phyloP scores from a whole-genome alignment of 2,797 vertebrate genomes.

The Paedocypris micromegethes region DNA sequence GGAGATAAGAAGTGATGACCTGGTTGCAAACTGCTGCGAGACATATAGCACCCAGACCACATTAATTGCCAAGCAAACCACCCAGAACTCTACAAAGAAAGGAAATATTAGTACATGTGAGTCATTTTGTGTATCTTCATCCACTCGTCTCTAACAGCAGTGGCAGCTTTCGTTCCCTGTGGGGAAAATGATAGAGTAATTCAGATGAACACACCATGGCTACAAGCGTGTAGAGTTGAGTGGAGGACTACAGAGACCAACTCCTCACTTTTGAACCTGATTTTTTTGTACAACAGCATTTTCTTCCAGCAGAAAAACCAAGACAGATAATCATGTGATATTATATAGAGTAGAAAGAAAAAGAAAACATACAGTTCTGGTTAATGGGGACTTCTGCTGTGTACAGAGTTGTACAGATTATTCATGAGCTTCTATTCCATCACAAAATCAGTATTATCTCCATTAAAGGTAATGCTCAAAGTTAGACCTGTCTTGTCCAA shows the following conservation, averaged over 20 bases:
- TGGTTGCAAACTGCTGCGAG: slow-evolving; percentile 28
- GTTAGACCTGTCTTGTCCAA: no score
- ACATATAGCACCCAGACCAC: slow-evolving; percentile 26
- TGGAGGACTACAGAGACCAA: background rate
- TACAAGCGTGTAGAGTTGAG: slow-evolving; percentile 9
- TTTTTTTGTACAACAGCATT: no score
- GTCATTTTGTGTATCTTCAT: slow-evolving; percentile 20
- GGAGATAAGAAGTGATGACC: slow-evolving; percentile 32
- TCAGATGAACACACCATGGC: slow-evolving; percentile 13
- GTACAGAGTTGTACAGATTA: no score
- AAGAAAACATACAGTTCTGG: no score
- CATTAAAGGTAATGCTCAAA: no score
- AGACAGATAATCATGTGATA: no score
- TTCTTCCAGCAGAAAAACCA: no score
- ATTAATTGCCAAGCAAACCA: slow-evolving; percentile 27
- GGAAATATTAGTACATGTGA: slow-evolving; percentile 18
- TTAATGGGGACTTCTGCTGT: no score
- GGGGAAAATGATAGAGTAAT: slow-evolving; percentile 37
- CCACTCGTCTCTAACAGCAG: slow-evolving; percentile 17
- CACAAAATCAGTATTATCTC: no score
- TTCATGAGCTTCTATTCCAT: no score
- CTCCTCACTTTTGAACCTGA: no score
- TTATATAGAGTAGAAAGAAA: no score
- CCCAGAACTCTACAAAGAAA: slow-evolving; percentile 20
- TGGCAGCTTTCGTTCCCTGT: slow-evolving; percentile 25